Conservation (phyloP, 2,888 invertebrate species). For the Microplitis deprimator region DNA sequence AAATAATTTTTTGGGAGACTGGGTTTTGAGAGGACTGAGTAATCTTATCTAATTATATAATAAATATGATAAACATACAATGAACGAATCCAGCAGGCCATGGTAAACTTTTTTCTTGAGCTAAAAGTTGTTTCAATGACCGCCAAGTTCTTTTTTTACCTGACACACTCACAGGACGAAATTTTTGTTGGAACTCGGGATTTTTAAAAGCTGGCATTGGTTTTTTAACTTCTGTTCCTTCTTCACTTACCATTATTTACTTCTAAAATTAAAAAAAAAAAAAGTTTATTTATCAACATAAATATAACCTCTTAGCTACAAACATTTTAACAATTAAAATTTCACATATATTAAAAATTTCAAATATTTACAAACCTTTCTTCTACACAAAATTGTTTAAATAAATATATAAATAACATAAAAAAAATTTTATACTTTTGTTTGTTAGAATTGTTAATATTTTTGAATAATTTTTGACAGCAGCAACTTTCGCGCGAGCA, state of each 20-base stretch:
- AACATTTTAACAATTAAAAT: too few species aligned
- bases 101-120: slow-evolving; percentile 83
- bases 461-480: neutral
- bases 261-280: neutral
- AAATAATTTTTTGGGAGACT: neutral
- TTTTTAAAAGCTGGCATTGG: slow-evolving; percentile 63
- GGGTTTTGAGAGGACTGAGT: too few species aligned
- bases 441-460: neutral
- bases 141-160: slow-evolving; percentile 88
- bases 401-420: neutral
- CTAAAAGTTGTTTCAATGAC: slow-evolving; percentile 89
- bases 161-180: slow-evolving; percentile 63
- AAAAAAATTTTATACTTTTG: neutral
- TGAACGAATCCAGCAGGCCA: slow-evolving; percentile 85
- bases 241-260: slow-evolving; percentile 63
- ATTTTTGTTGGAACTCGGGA: slow-evolving; percentile 64
- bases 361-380: neutral
- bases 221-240: slow-evolving; percentile 61
- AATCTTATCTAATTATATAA: too few species aligned
- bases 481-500: neutral
- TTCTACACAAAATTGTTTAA: neutral
- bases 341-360: neutral
- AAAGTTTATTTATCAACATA: neutral
- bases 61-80: slow-evolving; percentile 74
- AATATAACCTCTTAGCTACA: slow-evolving; percentile 19